These are phyloP conservation scores for Chrysina gloriosa DNA, from an alignment of 2,888 invertebrate species.

Conservation along the genomic window DNA sequence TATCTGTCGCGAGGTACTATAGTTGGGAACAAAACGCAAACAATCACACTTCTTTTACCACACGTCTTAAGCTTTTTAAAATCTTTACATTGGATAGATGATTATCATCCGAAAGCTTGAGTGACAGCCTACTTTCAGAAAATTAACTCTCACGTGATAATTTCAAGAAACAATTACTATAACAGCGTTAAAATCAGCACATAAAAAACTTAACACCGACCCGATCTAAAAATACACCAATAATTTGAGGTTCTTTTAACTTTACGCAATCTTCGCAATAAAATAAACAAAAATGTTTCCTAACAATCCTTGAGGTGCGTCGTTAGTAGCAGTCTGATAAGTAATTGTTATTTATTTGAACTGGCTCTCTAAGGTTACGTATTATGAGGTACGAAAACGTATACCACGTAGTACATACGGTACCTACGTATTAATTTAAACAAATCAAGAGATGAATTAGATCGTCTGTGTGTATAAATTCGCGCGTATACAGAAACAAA, in stretches of 20 bases:
- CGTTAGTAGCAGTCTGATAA: conserved; percentile 22
- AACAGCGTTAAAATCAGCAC: too few relatives aligned
- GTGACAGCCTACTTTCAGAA: too few relatives aligned
- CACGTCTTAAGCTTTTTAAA: too few relatives aligned
- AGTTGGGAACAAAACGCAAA: too few relatives aligned
- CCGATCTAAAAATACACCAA: background rate
- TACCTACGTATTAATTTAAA: background rate
- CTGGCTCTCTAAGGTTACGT: background rate
- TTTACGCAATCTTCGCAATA: conserved; percentile 1
- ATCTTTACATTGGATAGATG: too few relatives aligned
- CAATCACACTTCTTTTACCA: too few relatives aligned
- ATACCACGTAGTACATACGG: too few relatives aligned
- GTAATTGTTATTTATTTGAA: conserved; percentile 28
- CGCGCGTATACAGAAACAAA: background rate
- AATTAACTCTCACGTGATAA: too few relatives aligned
- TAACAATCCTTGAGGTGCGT: conserved; percentile 21
- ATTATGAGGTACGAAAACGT: background rate
- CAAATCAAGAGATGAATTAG: background rate
- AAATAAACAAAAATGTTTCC: conserved; percentile 20
- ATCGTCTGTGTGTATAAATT: background rate
- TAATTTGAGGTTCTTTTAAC: background rate
- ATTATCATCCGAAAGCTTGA: too few relatives aligned
- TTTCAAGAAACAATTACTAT: too few relatives aligned
- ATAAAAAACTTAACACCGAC: too few relatives aligned
- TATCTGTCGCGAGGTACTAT: too few relatives aligned